Evolutionary conservation across 2,888 invertebrate species (phyloP), one percentile per base, ranked within the genome.

Genomic region (Prosapia bicincta): DNA sequence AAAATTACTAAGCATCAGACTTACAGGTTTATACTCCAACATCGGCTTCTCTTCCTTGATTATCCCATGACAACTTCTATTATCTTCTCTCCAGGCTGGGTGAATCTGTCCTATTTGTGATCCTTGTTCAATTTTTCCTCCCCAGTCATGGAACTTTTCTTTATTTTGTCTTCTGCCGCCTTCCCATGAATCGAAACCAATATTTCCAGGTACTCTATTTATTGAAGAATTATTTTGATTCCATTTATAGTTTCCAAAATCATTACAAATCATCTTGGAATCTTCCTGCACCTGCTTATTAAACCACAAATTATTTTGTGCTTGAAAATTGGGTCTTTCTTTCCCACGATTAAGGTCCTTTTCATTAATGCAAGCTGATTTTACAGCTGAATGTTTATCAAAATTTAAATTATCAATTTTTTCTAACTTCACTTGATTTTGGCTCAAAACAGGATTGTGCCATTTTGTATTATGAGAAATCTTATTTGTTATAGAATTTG

Each of bases 201-300:
- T 20, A 54, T 54, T 20, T 38, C 38, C 38, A 5, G 54, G 54
- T 54, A 54, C 20, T 54, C 54, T 54, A 54, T 54, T 54, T 20
- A 13, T 54, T 5, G 20, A 54, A 3, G 54, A 54, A 30, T 15
- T 69, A n/a, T 69, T 10, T 23, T 69, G 69, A 10, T 23, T 23
- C 69, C 69, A 69, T 5, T 26, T 69, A 20, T 69, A 69, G 23
- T 30, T 69, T 13, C 69, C 69, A 30, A 24, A 69, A 13, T 26
- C 69, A 69, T 69, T 32, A 10, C 67, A 26, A 26, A 26, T n/a
- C 3, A 68, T 23, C 23, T 73, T 73, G 13, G 66, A 43, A 54
- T 77, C 75, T 26, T 72, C 76, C 2, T 54, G 20, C 20, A 2
- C 7, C 20, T 54, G 54, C 3, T 20, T 54, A 9, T 20, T 54